Evolutionary conservation across 2,113 vertebrate species (phyloP).

Genomic region (Aegithalos caudatus): DNA sequence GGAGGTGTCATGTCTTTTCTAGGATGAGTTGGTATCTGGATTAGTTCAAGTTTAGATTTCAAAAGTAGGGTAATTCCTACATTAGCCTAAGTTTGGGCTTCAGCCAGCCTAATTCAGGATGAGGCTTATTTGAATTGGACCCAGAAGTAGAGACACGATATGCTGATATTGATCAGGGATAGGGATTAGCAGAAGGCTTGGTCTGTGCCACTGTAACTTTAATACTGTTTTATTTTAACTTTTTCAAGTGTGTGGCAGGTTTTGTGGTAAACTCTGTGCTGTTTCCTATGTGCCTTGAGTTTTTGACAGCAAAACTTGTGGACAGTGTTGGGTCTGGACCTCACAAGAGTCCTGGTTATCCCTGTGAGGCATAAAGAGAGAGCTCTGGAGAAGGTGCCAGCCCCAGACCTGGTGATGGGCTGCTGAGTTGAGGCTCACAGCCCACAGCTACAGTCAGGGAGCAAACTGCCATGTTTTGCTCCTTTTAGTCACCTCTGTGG

Average conservation of each 20-base stretch:
- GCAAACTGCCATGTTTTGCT: background rate
- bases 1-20: background rate
- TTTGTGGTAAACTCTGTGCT: background rate
- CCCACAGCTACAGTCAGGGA: background rate
- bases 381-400: background rate
- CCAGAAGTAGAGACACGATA: accelerated
- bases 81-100: background rate
- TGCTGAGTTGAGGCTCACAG: background rate
- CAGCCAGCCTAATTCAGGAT: slow-evolving; percentile 19
- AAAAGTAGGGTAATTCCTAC: background rate
- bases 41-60: slow-evolving; percentile 1
- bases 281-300: accelerated
- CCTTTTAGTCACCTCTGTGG: slow-evolving; percentile 9
- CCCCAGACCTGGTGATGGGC: background rate
- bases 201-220: background rate
- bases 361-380: background rate
- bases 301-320: background rate
- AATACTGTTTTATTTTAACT: background rate
- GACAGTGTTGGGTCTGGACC: background rate
- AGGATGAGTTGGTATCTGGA: background rate
- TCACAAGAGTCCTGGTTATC: background rate
- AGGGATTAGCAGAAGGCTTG: background rate
- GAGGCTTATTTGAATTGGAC: background rate
- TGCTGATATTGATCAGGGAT: background rate
- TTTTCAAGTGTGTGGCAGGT: background rate